Percentiles rank a stretch among this genome's conserved stretches.
phyloP scores from a whole-genome alignment of 2,888 invertebrate species.

The Lepidonotus clava region DNA sequence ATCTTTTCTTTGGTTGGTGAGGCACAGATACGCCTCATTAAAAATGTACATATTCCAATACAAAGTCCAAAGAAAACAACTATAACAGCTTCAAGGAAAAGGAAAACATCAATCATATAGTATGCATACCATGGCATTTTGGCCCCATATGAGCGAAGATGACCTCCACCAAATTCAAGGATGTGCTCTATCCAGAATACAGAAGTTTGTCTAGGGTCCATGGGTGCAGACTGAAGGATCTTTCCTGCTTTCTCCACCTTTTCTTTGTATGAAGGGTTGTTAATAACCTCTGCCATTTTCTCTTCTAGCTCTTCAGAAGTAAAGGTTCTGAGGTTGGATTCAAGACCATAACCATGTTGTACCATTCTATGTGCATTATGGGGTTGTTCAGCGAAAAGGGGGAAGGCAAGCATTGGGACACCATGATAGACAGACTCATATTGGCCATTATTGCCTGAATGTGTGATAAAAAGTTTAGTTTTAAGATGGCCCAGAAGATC shows the following conservation, averaged over 20 bases:
- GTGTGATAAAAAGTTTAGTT: conserved; percentile 49
- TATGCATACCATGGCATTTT: conserved; percentile 46
- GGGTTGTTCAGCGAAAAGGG: conserved; percentile 43
- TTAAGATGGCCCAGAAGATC: conserved; percentile 46
- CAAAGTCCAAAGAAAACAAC: background rate
- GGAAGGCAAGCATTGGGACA: conserved; percentile 50
- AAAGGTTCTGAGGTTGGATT: background rate
- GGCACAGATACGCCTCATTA: too few relatives aligned
- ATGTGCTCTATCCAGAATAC: conserved; percentile 46
- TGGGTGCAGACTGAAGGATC: background rate
- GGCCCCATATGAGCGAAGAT: background rate
- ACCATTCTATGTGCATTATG: conserved; percentile 41
- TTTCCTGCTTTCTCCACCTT: conserved; percentile 16
- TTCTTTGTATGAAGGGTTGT: background rate
- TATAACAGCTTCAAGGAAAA: background rate
- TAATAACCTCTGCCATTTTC: conserved; percentile 13
- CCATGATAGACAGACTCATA: conserved; percentile 56
- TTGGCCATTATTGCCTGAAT: conserved; percentile 49
- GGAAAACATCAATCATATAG: conserved; percentile 1
- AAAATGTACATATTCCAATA: too few relatives aligned
- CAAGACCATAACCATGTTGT: conserved; percentile 37
- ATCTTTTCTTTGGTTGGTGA: too few relatives aligned
- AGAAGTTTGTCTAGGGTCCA: background rate
- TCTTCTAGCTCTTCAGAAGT: background rate
- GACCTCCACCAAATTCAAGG: conserved; percentile 36